Conservation (phyloP, 2,797 vertebrate genomes). For the Caiman crocodilus region DNA sequence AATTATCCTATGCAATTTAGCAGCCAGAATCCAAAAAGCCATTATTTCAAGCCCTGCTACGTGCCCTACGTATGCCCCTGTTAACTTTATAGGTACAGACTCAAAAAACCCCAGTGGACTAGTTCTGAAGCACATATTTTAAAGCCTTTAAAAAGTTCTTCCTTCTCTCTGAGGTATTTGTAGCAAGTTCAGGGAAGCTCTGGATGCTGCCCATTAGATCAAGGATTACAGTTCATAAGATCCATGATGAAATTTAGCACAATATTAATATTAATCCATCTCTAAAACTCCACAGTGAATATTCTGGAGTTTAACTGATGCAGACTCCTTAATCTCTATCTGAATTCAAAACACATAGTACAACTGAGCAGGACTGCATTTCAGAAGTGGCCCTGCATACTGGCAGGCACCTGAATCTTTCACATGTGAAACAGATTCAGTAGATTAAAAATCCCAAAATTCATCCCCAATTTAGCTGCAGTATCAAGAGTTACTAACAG, state of each 20-base stretch:
- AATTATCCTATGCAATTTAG: slow-evolving; percentile 61
- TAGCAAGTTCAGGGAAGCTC: slow-evolving; percentile 51
- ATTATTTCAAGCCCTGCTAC: slow-evolving; percentile 72
- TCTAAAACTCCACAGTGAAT: slow-evolving; percentile 38
- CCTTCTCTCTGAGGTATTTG: slow-evolving; percentile 24
- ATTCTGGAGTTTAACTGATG: background rate
- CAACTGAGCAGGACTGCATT: slow-evolving; percentile 75
- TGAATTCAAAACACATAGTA: slow-evolving; percentile 60
- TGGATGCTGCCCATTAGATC: slow-evolving; percentile 12
- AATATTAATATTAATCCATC: background rate
- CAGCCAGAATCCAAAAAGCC: slow-evolving; percentile 76
- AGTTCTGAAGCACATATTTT: slow-evolving; percentile 76
- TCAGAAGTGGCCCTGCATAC: slow-evolving; percentile 81
- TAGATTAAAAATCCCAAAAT: slow-evolving; percentile 58
- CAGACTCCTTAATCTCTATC: slow-evolving; percentile 16
- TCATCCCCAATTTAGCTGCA: slow-evolving; percentile 63
- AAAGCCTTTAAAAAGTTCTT: slow-evolving; percentile 44
- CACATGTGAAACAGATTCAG: slow-evolving; percentile 29
- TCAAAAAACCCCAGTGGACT: slow-evolving; percentile 48
- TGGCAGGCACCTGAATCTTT: slow-evolving; percentile 67
- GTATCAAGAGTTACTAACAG: slow-evolving; percentile 50
- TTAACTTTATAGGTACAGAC: slow-evolving; percentile 76
- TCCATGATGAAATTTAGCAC: slow-evolving; percentile 6
- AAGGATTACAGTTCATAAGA: slow-evolving; percentile 58
- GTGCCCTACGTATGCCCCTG: slow-evolving; percentile 38